Evolutionary conservation across 2,888 invertebrate genomes (phyloP), one percentile per base, ranked within the genome.

Genomic region (Allolobophora icterica): DNA sequence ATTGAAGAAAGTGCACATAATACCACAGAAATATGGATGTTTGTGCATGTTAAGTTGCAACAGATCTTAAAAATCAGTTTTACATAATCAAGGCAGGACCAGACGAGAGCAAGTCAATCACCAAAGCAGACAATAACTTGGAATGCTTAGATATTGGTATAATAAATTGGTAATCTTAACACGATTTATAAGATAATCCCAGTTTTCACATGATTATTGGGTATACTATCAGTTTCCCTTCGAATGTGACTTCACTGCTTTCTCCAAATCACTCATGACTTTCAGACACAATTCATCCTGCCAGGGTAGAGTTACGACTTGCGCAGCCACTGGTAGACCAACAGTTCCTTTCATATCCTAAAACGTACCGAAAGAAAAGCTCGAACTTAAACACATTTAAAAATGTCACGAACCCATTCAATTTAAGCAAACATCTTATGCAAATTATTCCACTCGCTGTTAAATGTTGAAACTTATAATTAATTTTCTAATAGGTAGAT

Each of bases 221-320:
- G 42, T 42, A 19, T 52, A 24, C 17, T 21, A 52, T 89, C 89
- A 45, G 89, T 89, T 52, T 33, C 38, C 33, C 19, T 83, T 90
- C n/a, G n/a, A n/a, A n/a, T n/a, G n/a, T 40, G 34, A 33, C n/a
- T 90, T 90, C 42, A 93, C 45, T 19, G 90, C 92, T 30, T 58
- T 58, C 83, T 95, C 94, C 17, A 96, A 92, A 71, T 95, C 95
- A 89, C 93, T 94, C 95, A 96, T 95, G 15, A 95, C 93, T n/a
- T 95, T 92, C 13, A 95, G 94, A 15, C 95, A 94, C 45, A 94
- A 91, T 92, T 96, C 96, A 91, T 96, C 96, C 91, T 95, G 94
- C 93, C 94, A 96, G 3, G 96, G 96, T n/a, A 95, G 93, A 3
- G 94, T 94, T n/a, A 94, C 95, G 92, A 95, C 94, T 93, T 96